A percentile compares a stretch with the other conserved stretches of the same genome.
These are phyloP conservation scores for Petrocephalus microphthalmus DNA, from an alignment of 2,113 vertebrate species.

Conservation along the genomic window DNA sequence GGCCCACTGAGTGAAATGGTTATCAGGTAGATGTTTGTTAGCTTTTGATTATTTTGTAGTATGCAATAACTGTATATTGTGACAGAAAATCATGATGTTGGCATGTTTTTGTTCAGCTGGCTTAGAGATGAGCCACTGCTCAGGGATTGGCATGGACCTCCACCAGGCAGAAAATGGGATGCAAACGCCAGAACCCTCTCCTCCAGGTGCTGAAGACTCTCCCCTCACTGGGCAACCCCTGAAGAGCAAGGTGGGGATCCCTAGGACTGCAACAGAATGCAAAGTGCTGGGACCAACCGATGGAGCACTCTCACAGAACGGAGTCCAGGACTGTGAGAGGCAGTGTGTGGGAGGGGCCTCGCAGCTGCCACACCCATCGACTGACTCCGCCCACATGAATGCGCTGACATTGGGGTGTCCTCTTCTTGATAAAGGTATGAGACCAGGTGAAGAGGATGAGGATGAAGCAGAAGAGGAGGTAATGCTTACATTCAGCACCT, in stretches of 20 bases:
- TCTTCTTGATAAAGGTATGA: neutral
- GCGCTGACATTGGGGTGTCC: conserved; percentile 24
- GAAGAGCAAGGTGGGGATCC: conserved; percentile 38
- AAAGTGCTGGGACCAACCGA: conserved; percentile 18
- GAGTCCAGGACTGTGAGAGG: conserved; percentile 16
- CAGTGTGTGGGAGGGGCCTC: conserved; percentile 27
- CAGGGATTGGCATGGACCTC: conserved; percentile 57
- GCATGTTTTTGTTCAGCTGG: conserved; percentile 44
- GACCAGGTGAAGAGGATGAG: neutral
- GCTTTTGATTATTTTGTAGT: neutral
- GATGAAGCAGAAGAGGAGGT: neutral
- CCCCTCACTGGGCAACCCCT: conserved; percentile 34
- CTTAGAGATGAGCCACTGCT: conserved; percentile 68
- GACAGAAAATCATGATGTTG: neutral
- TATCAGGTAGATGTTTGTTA: neutral
- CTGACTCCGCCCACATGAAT: conserved; percentile 13
- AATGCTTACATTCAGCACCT: neutral
- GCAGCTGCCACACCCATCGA: neutral
- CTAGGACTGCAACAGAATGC: conserved; percentile 31
- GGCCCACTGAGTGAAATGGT: neutral
- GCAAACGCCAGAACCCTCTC: conserved; percentile 38
- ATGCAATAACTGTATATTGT: neutral
- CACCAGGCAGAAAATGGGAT: conserved; percentile 57
- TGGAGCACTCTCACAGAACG: conserved; percentile 34
- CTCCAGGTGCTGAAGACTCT: conserved; percentile 15